Evolutionary conservation across 2,888 invertebrate species (phyloP), one percentile per base, ranked within the genome.

Genomic region (Oxytorus armatus): DNA sequence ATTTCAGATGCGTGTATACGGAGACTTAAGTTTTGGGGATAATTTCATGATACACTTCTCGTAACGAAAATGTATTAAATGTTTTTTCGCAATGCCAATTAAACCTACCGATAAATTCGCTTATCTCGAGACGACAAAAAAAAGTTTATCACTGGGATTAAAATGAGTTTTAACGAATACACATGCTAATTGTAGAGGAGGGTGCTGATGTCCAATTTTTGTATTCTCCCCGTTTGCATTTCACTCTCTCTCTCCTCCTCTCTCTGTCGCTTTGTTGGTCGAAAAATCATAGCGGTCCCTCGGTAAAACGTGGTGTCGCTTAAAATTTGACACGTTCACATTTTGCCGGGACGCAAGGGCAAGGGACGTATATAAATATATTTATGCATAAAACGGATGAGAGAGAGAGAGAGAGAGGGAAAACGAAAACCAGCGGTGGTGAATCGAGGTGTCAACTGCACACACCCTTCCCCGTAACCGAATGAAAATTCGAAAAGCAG

Each of bases 401-500:
- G 63, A 68, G 55, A 53, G 63, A 61, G 69, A 25, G 42, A 47
- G 44, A 21, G 63, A 65, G 68, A 61, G 79, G 51, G 44, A 65
- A 73, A 76, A 61, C 16, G 59, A 61, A 61, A 66, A 14, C 59
- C 47, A 18, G 18, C 33, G 72, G 74, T 51, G 65, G 70, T 73
- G 77, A 77, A 73, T 70, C 78, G 82, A 77, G 82, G 84, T 88
- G 88, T 87, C 87, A 87, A 86, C 83, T 82, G 85, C 88, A 87
- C 86, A 82, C 84, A 61, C 75, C 77, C 78, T 74, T 49, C 79
- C 65, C 53, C 53, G 69, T 74, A 80, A 69, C 77, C 63, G 84
- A 85, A 87, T 86, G 89, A 89, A 89, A 90, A 87, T 89, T 89
- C 84, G 86, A 80, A 87, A 88, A 88, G 87, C 80, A 72, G 53